phyloP scores from a whole-genome alignment of 2,113 vertebrate species.

The Paradisaea rubra region DNA sequence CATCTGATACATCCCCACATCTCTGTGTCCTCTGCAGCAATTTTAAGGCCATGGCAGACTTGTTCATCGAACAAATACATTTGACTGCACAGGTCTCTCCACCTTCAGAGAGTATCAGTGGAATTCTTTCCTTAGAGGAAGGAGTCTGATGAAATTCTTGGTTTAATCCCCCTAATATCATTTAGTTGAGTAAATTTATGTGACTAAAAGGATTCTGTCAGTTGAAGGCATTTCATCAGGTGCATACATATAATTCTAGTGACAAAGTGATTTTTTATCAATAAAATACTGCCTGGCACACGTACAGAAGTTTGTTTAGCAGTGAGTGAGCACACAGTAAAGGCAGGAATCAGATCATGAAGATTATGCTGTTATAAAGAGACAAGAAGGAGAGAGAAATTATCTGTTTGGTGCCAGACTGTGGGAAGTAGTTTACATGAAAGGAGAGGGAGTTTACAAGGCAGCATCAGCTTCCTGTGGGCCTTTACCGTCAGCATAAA shows the following conservation, averaged over 20 bases:
- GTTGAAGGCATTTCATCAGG: slow-evolving; percentile 45
- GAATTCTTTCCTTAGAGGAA: slow-evolving; percentile 42
- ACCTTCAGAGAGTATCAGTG: slow-evolving; percentile 37
- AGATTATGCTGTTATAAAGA: background rate
- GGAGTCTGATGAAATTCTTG: slow-evolving; percentile 12
- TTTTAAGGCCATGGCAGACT: background rate
- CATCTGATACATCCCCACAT: background rate
- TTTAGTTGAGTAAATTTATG: slow-evolving; percentile 29
- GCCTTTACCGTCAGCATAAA: background rate
- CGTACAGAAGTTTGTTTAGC: background rate
- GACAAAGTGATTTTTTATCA: slow-evolving; percentile 46
- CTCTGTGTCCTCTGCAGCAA: background rate
- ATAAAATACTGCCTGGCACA: slow-evolving; percentile 14
- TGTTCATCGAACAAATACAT: slow-evolving; percentile 27
- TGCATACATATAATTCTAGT: background rate
- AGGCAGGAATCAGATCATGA: background rate
- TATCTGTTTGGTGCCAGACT: slow-evolving; percentile 9
- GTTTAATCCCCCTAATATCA: slow-evolving; percentile 29
- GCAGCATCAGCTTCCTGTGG: background rate
- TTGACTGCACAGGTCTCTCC: background rate
- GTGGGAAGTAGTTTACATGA: slow-evolving; percentile 6
- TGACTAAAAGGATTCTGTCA: slow-evolving; percentile 45
- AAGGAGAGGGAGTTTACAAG: background rate
- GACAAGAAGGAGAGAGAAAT: background rate
- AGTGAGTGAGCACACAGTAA: background rate